Base-by-base conservation (phyloP, 2,888 invertebrate species). In the Rhopalosiphum nymphaeae region DNA sequence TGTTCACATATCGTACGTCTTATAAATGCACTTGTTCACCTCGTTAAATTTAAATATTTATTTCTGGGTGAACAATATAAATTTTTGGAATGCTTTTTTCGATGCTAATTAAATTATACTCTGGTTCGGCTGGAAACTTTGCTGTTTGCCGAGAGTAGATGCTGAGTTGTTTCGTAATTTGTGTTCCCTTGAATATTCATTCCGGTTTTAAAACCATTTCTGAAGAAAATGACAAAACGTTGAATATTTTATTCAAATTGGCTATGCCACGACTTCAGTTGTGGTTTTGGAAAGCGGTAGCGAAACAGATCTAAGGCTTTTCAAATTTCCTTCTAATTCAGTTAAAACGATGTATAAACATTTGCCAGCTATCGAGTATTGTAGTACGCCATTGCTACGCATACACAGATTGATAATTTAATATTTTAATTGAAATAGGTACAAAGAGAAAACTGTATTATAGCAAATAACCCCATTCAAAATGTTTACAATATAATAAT, bases 201-300 rank as follows among this genome's bases (percentile, higher is more conserved):
- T 93, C 61, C 85, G 49, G 89, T 93, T 90, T 93, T 93, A 90
- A 89, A 93, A 93, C 90, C 78, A 49, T 93, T 90, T 85, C 89
- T 49, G 44, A 93, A 93, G 93, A 93, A 93, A 93, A 93, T 36
- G 57, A 61, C 89, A 57, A 85, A 93, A 89, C 89, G 84, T 90
- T 93, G 85, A 93, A 93, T 93, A 93, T 90, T 93, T 93, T 93
- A 93, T 93, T 93, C 90, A 93, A 93, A 93, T 93, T 57, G 36
- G 88, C 67, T 11, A 9, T 29, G 92, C 36, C 67, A 42, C 86
- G 85, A n/a, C 67, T 67, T 46, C 49, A 57, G 86, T 86, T 49
- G 61, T 44, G 56, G 85, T 85, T 57, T 85, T 10, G 53, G 84
- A 44, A 49, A 26, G 67, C 11, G 42, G 36, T 42, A 61, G 36